Evolutionary conservation across 2,888 invertebrate species (phyloP).

Genomic region (Fissipunctia ypsillon): DNA sequence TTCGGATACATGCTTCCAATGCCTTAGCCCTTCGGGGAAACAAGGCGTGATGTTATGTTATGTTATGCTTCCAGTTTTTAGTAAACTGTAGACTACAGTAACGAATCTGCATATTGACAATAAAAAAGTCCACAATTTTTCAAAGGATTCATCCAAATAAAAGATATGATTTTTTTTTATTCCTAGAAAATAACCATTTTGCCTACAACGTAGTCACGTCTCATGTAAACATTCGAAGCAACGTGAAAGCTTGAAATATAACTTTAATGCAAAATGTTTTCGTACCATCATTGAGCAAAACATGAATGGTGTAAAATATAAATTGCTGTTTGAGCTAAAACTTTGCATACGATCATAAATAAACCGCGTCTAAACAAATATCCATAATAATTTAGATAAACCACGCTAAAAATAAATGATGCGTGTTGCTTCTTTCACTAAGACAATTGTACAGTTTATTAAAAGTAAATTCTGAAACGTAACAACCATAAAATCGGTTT

Average conservation of each 20-base stretch:
- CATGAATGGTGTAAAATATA: constrained; percentile 44
- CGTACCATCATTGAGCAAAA: constrained; percentile 30
- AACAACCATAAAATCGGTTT: neutral
- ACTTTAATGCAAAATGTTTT: constrained; percentile 39
- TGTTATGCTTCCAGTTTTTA: neutral
- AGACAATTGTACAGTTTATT: no score
- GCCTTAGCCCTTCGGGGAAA: no score
- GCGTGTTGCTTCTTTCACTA: neutral
- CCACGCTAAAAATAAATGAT: neutral
- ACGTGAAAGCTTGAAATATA: constrained; percentile 41
- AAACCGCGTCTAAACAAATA: constrained; percentile 25
- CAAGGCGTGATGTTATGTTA: no score
- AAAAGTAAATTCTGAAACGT: no score
- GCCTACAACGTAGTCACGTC: neutral
- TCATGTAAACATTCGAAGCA: constrained; percentile 16
- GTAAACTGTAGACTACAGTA: neutral
- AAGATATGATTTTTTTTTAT: neutral
- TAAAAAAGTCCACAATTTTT: neutral
- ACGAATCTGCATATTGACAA: neutral
- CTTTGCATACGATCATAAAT: constrained; percentile 41
- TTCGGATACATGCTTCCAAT: neutral
- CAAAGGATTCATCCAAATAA: neutral
- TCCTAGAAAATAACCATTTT: neutral
- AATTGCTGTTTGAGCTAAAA: constrained; percentile 49
- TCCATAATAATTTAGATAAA: constrained; percentile 1